These are phyloP conservation scores for Ashinkailepas kermadecensis DNA, from an alignment of 2,888 invertebrate species.

Conservation along the genomic window DNA sequence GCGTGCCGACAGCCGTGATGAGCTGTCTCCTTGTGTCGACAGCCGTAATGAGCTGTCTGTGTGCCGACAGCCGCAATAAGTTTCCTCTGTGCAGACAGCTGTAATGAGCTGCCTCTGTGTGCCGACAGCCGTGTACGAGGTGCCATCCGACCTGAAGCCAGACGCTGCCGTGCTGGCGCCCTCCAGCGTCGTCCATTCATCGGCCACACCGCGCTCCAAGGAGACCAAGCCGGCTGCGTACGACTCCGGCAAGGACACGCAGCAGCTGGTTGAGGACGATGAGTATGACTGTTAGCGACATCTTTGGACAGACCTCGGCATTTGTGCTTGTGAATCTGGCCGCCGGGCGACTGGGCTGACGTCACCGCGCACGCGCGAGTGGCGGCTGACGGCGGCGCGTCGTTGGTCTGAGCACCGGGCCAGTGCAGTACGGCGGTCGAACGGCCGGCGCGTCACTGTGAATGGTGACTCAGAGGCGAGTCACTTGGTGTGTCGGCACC, in stretches of 20 bases:
- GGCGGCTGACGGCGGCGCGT: too few species aligned
- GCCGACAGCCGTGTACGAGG: slow-evolving; percentile 19
- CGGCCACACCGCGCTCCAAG: slow-evolving; percentile 50
- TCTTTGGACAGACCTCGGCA: background rate
- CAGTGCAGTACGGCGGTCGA: background rate
- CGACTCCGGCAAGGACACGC: slow-evolving; percentile 86
- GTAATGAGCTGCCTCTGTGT: too few species aligned
- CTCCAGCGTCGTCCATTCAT: slow-evolving; percentile 25
- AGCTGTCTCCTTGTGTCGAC: too few species aligned
- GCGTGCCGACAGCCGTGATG: too few species aligned
- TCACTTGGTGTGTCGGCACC: too few species aligned
- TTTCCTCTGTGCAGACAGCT: too few species aligned
- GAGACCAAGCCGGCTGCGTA: slow-evolving; percentile 71
- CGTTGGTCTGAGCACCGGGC: background rate
- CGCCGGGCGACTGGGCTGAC: background rate
- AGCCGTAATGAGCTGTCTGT: too few species aligned
- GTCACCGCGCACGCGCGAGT: too few species aligned
- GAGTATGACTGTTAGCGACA: slow-evolving; percentile 43
- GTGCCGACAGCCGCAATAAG: too few species aligned
- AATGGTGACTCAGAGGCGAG: too few species aligned
- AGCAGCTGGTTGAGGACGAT: slow-evolving; percentile 77
- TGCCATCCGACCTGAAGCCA: slow-evolving; percentile 27
- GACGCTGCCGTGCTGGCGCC: slow-evolving; percentile 31
- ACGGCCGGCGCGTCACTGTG: too few species aligned
- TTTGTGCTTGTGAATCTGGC: background rate